Percentiles rank a stretch among this genome's conserved stretches.
Evolutionary conservation across 2,888 invertebrate species (phyloP).

Genomic region (Agrochola circellaris): DNA sequence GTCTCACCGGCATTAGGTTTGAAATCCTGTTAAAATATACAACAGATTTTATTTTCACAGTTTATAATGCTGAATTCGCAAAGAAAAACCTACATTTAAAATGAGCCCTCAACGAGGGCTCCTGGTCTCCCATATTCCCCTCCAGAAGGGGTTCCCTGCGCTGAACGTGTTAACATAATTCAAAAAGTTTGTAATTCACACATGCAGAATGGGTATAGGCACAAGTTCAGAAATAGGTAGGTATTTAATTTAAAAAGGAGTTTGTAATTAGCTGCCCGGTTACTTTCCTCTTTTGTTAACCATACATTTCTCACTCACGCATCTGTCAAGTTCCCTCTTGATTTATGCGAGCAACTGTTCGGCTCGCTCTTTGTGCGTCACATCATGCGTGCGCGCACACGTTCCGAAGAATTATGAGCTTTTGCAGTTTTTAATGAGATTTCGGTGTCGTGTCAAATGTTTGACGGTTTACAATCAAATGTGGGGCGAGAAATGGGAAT

Average conservation of each 20-base stretch:
- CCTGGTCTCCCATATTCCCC: too few relatives aligned
- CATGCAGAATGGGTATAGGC: too few relatives aligned
- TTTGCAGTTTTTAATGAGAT: slow-evolving; percentile 56
- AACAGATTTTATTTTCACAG: too few relatives aligned
- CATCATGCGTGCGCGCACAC: slow-evolving; percentile 49
- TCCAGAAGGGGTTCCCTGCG: too few relatives aligned
- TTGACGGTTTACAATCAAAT: slow-evolving; percentile 49
- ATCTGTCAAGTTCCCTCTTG: slow-evolving; percentile 79
- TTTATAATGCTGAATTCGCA: too few relatives aligned
- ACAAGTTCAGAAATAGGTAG: neutral
- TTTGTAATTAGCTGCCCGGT: neutral
- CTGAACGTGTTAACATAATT: too few relatives aligned
- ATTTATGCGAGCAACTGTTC: slow-evolving; percentile 79
- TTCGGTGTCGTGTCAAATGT: slow-evolving; percentile 53
- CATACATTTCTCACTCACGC: slow-evolving; percentile 65
- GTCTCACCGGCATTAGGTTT: too few relatives aligned
- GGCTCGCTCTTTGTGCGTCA: slow-evolving; percentile 66
- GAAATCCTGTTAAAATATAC: too few relatives aligned
- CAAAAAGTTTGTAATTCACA: too few relatives aligned
- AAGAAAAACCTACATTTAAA: too few relatives aligned
- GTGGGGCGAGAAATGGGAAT: slow-evolving; percentile 24
- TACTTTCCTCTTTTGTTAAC: slow-evolving; percentile 16
- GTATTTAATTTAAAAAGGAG: neutral
- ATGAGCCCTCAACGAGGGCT: too few relatives aligned
- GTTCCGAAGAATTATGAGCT: slow-evolving; percentile 38